Conservation (phyloP, 1,140 invertebrate species). For the Coelopa frigida region DNA sequence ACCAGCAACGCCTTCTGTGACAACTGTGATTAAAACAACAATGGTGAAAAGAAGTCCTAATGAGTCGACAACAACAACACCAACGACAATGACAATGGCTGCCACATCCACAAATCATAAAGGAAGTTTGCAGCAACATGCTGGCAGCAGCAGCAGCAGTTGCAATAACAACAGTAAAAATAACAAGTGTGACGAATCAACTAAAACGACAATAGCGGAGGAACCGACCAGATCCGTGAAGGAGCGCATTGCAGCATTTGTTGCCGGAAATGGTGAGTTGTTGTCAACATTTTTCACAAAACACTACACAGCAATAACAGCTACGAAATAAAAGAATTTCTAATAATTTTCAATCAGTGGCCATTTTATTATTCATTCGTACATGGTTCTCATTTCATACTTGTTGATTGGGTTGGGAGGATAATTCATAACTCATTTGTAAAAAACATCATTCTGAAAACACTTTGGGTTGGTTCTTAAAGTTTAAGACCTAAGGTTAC, state of each 20-base stretch:
- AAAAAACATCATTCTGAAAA: no score
- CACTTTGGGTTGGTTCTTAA: no score
- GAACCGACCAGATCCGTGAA: constrained; percentile 26
- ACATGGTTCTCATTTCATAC: no score
- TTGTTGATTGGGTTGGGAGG: no score
- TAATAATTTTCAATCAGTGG: no score
- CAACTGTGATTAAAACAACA: constrained; percentile 45
- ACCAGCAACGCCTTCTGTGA: constrained; percentile 38
- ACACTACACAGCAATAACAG: no score
- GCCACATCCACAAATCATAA: constrained; percentile 21
- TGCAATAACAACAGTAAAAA: constrained; percentile 15
- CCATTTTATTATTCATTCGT: no score
- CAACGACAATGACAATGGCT: constrained; percentile 23
- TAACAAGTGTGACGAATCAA: constrained; percentile 4
- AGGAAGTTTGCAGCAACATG: no score
- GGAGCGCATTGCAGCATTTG: constrained; percentile 42
- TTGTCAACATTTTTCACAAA: no score
- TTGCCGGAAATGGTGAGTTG: constrained; percentile 43
- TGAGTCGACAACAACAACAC: constrained; percentile 27
- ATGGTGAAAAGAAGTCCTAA: constrained; percentile 43
- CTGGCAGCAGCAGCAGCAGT: constrained; percentile 4
- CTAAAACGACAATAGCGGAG: constrained; percentile 5
- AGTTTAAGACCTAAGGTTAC: no score
- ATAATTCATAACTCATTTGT: no score
- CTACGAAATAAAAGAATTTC: no score